Evolutionary conservation across 2,888 invertebrate genomes (phyloP).

Genomic region (Meloe dianella): DNA sequence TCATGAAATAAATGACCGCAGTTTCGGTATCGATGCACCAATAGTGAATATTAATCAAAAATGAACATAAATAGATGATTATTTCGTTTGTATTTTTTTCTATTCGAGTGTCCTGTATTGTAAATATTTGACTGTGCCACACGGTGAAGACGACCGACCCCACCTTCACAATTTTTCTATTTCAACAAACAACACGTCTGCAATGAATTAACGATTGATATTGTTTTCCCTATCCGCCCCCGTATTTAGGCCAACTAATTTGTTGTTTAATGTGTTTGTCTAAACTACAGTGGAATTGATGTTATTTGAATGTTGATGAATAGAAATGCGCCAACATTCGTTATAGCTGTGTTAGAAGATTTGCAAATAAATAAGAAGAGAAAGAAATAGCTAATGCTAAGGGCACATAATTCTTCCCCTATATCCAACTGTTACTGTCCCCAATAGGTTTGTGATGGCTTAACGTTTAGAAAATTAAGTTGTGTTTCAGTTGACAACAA

Average conservation of each 20-base stretch:
- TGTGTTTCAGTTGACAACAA: not conserved
- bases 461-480: not conserved
- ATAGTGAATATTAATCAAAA: constrained; percentile 21
- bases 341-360: not conserved
- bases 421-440: not conserved
- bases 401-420: too few species aligned
- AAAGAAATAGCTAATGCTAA: too few species aligned
- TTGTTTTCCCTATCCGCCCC: not conserved
- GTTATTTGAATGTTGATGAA: too few species aligned
- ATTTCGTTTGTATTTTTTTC: not conserved
- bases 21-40: constrained; percentile 21
- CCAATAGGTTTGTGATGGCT: not conserved
- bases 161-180: too few species aligned
- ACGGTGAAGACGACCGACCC: too few species aligned
- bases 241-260: not conserved
- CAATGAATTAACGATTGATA: not conserved
- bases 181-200: too few species aligned
- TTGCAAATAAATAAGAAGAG: not conserved
- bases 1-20: constrained; percentile 22
- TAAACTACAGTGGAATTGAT: too few species aligned
- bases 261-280: too few species aligned
- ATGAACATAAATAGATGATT: not conserved
- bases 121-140: too few species aligned
- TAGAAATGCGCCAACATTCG: too few species aligned
- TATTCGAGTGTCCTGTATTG: too few species aligned